Evolutionary conservation across 1,140 invertebrate genomes (phyloP).

Genomic region (Sogatella furcifera): DNA sequence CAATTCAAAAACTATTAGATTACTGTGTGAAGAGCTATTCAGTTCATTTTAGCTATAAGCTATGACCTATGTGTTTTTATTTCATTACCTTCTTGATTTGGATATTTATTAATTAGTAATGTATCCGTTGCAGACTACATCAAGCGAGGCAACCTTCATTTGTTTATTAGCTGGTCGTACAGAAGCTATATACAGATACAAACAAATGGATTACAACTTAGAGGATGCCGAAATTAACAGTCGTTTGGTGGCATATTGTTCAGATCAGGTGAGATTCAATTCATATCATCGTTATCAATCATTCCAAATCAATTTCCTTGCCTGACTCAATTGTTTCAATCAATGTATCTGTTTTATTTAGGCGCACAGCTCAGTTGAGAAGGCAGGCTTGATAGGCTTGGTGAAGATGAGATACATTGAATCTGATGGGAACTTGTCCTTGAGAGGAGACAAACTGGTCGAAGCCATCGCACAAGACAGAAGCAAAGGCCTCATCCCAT

Average conservation of each 20-base stretch:
- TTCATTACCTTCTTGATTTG: too few species aligned
- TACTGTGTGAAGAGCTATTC: too few species aligned
- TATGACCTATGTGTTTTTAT: too few species aligned
- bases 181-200: slow-evolving; percentile 59
- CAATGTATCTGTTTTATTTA: slow-evolving; percentile 25
- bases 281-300: too few species aligned
- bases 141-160: slow-evolving; percentile 86
- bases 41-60: too few species aligned
- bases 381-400: slow-evolving; percentile 81
- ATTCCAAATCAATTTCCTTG: too few species aligned
- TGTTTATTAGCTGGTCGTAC: slow-evolving; percentile 82
- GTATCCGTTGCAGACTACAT: slow-evolving; percentile 52
- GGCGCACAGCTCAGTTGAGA: slow-evolving; percentile 94
- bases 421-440: slow-evolving; percentile 66
- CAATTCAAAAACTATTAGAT: too few species aligned
- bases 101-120: too few species aligned
- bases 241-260: slow-evolving; percentile 88
- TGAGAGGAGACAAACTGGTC: slow-evolving; percentile 68
- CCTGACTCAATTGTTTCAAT: too few species aligned
- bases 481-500: slow-evolving; percentile 82
- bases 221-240: slow-evolving; percentile 84
- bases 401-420: slow-evolving; percentile 89
- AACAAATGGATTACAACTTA: slow-evolving; percentile 53
- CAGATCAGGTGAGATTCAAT: slow-evolving; percentile 53
- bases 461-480: slow-evolving; percentile 74